Evolutionary conservation across 2,888 invertebrate genomes (phyloP).

Genomic region (Stictocephala bisonia): DNA sequence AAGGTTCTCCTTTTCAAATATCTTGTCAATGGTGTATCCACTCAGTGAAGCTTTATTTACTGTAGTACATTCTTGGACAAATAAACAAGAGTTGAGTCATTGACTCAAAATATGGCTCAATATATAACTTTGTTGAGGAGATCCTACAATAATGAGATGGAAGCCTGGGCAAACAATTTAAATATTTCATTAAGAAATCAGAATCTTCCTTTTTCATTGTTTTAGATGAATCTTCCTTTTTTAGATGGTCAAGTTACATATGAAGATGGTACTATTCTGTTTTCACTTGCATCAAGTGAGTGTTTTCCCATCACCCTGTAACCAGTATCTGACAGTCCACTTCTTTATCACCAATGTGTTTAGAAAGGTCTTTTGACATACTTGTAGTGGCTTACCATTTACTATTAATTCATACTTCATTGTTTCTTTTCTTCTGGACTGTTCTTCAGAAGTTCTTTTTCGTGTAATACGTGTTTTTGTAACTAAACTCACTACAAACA

Average conservation of each 20-base stretch:
- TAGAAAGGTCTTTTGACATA: conserved; percentile 5
- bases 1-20: conserved; percentile 18
- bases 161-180: conserved; percentile 15
- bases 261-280: conserved; percentile 29
- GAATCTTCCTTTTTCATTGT: too few species aligned
- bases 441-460: background rate
- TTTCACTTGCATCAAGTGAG: conserved; percentile 9
- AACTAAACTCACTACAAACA: background rate
- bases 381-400: background rate
- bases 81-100: conserved; percentile 29
- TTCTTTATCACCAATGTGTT: conserved; percentile 5
- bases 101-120: conserved; percentile 13
- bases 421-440: conserved; percentile 1
- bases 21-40: conserved; percentile 36
- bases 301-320: background rate
- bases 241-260: conserved; percentile 3
- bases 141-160: conserved; percentile 35
- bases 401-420: conserved; percentile 1
- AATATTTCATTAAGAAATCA: conserved; percentile 26
- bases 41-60: background rate
- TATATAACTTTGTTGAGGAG: conserved; percentile 29
- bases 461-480: background rate
- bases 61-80: conserved; percentile 22
- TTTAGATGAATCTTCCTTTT: conserved; percentile 30
- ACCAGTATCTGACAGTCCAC: background rate